A percentile compares a stretch with the other conserved stretches of the same genome.
Conservation (phyloP, 2,888 invertebrate genomes). For the Nemotelus pantherinus region DNA sequence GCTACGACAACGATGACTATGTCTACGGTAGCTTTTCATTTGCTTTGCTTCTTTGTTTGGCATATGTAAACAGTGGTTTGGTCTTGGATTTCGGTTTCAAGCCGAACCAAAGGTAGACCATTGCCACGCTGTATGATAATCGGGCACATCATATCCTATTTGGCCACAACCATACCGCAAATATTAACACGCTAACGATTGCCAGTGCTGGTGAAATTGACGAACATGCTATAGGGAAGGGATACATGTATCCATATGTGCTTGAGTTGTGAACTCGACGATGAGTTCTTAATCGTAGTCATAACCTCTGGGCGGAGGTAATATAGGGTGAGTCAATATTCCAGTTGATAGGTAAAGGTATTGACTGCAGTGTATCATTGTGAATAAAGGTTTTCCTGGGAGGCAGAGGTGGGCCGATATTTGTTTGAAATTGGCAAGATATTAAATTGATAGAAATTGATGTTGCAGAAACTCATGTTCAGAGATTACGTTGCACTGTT, state of each 20-base stretch:
- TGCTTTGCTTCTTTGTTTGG: constrained; percentile 31
- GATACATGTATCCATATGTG: background rate
- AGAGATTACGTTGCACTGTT: too few species aligned
- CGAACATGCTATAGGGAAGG: background rate
- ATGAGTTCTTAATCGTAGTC: constrained; percentile 35
- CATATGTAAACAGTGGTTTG: constrained; percentile 39
- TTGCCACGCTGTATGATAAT: constrained; percentile 22
- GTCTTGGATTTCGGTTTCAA: background rate
- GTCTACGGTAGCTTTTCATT: constrained; percentile 3
- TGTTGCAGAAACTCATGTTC: too few species aligned
- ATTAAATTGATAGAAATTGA: too few species aligned
- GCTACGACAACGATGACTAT: background rate
- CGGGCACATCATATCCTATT: constrained; percentile 29
- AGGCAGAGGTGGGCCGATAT: too few species aligned
- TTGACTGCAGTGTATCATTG: background rate
- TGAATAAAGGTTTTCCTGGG: too few species aligned
- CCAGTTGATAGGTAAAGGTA: background rate
- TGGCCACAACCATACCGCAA: constrained; percentile 36
- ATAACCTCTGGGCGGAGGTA: constrained; percentile 9
- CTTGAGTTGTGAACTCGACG: constrained; percentile 38
- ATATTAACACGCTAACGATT: constrained; percentile 28
- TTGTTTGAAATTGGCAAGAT: too few species aligned
- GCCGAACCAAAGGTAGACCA: background rate
- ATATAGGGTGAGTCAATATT: background rate
- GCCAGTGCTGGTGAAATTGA: background rate